Evolutionary conservation across 2,113 vertebrate genomes (phyloP).

Genomic region (Empidonax traillii): DNA sequence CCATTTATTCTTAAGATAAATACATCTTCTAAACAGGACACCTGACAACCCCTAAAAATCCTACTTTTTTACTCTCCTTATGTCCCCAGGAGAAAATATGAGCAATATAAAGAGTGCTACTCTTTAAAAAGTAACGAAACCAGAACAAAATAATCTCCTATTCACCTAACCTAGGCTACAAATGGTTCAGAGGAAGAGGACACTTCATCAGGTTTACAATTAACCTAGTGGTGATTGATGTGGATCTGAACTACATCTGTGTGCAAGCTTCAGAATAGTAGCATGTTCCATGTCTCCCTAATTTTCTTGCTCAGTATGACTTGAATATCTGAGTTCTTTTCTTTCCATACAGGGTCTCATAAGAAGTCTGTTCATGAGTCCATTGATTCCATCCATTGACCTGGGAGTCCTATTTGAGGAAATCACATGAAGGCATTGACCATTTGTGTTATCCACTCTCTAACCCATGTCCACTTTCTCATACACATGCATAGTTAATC

Average conservation of each 20-base stretch:
- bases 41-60: background rate
- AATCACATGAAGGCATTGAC: background rate
- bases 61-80: background rate
- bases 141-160: background rate
- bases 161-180: background rate
- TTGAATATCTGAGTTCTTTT: background rate
- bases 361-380: background rate
- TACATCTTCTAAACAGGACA: background rate
- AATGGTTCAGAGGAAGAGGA: background rate
- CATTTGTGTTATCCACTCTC: background rate
- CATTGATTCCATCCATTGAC: background rate
- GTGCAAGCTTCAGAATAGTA: background rate
- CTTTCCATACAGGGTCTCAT: background rate
- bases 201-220: background rate
- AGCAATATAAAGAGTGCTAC: background rate
- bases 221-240: background rate
- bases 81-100: background rate
- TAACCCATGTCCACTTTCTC: background rate
- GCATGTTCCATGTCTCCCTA: background rate
- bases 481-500: background rate
- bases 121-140: background rate
- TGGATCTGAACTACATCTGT: background rate
- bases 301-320: background rate
- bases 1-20: background rate
- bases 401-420: background rate